These are phyloP conservation scores for Xestia xanthographa DNA, from an alignment of 2,888 invertebrate genomes.

Conservation along the genomic window DNA sequence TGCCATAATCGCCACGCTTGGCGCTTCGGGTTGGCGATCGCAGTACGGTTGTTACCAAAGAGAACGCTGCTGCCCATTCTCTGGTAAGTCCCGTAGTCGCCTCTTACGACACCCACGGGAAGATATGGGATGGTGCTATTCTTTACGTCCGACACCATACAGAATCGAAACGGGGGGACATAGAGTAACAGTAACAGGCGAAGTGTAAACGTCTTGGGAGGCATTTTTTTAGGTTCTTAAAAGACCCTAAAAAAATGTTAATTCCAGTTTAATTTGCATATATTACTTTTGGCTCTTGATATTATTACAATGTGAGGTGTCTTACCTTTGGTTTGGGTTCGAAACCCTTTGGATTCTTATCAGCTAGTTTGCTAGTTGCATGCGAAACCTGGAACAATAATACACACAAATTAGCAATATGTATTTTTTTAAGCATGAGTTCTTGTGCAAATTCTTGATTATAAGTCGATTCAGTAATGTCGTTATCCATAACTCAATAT, in stretches of 20 bases:
- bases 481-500: not conserved
- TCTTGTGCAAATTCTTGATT: not conserved
- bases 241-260: not conserved
- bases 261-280: not conserved
- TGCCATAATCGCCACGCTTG: too few relatives aligned
- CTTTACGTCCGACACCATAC: too few relatives aligned
- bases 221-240: too few relatives aligned
- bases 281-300: not conserved
- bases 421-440: not conserved
- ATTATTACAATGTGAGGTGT: not conserved
- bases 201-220: not conserved
- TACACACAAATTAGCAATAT: not conserved
- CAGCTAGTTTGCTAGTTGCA: constrained; percentile 78
- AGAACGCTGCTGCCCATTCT: too few relatives aligned
- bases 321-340: constrained; percentile 79
- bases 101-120: too few relatives aligned
- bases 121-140: too few relatives aligned
- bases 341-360: constrained; percentile 68
- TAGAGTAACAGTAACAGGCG: not conserved
- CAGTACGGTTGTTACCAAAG: too few relatives aligned
- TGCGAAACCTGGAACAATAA: constrained; percentile 83
- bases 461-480: not conserved
- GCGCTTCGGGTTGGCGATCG: too few relatives aligned
- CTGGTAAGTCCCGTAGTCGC: too few relatives aligned
- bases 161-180: too few relatives aligned